Evolutionary conservation across 2,113 vertebrate species (phyloP), one percentile per base, ranked within the genome.

Genomic region (Pycnonotus jocosus): DNA sequence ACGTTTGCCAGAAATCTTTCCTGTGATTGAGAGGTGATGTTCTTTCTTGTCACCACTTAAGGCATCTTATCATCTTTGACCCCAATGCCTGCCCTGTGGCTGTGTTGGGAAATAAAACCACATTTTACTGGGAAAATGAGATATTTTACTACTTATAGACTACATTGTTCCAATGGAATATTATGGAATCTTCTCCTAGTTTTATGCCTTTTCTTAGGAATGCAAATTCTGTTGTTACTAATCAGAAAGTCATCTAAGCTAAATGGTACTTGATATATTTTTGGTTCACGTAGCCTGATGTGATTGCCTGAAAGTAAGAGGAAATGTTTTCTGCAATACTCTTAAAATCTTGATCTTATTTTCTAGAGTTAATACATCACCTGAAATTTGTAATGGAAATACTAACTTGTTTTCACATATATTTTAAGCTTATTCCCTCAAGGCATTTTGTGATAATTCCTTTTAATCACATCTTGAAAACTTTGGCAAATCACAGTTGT

Each of bases 381-480:
- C 58, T 72, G 10, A 27, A 91, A 80, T 89, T 89, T 73, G 11
- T 42, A 92, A 42, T 73, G 35, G 31, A 90, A 88, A n/a, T 60
- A 80, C 66, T 77, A 50, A 47, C 10, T 22, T 27, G 54, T 92
- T 56, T 77, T 18, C 1, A 54, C 16, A 13, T 58, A 10, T 77
- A 65, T 61, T 85, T 87, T 72, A 72, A 77, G 33, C 15, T 83
- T 81, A 80, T 86, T 87, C 60, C 54, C 68, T 65, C 8, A 53
- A 11, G 7, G 15, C 7, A 35, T 62, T 65, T 88, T 66, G 37
- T 73, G 71, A 68, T 31, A 38, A 33, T 61, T 77, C n/a, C 35
- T 92, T 92, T 76, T 92, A 80, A 92, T 66, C 74, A 90, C 27
- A 51, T 69, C 22, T 77, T 61, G 47, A 93, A 95, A 88, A 23